These are phyloP conservation scores for Strigamia maritima DNA, from an alignment of 2,888 invertebrate genomes.

Conservation along the genomic window DNA sequence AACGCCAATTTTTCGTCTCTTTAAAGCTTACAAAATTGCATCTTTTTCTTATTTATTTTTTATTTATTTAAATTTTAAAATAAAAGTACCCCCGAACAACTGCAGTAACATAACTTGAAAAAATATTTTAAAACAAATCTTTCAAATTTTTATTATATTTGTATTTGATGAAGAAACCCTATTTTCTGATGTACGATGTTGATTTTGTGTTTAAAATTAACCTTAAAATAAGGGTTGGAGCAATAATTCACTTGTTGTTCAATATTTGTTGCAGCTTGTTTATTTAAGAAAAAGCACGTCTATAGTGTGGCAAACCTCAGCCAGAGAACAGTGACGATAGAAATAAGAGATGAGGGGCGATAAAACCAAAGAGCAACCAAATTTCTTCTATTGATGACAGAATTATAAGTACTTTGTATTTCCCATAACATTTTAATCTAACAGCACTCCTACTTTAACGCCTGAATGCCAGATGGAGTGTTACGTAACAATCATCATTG, in stretches of 20 bases:
- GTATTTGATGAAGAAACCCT: too few relatives aligned
- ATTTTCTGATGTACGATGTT: too few relatives aligned
- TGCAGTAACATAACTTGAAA: not conserved
- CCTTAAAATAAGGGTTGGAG: not conserved
- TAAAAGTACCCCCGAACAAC: not conserved
- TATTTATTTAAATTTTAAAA: not conserved
- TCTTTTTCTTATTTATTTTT: too few relatives aligned
- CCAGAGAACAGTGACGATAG: not conserved
- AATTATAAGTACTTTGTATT: slow-evolving; percentile 13
- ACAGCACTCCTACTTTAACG: not conserved
- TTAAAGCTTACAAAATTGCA: not conserved
- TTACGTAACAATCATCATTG: not conserved
- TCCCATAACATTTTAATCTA: not conserved
- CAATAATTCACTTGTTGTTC: slow-evolving; percentile 7
- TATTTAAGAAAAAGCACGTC: not conserved
- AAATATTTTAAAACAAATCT: too few relatives aligned
- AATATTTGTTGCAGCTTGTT: not conserved
- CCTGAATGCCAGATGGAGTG: not conserved
- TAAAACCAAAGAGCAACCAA: slow-evolving; percentile 6
- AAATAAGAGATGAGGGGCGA: slow-evolving; percentile 4
- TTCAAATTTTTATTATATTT: too few relatives aligned
- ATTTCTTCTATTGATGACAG: slow-evolving; percentile 15
- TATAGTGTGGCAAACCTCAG: slow-evolving; percentile 12
- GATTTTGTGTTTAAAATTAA: too few relatives aligned
- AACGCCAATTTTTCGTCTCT: not conserved